Conservation (phyloP, 2,888 invertebrate genomes). For the Epinotia nisella region DNA sequence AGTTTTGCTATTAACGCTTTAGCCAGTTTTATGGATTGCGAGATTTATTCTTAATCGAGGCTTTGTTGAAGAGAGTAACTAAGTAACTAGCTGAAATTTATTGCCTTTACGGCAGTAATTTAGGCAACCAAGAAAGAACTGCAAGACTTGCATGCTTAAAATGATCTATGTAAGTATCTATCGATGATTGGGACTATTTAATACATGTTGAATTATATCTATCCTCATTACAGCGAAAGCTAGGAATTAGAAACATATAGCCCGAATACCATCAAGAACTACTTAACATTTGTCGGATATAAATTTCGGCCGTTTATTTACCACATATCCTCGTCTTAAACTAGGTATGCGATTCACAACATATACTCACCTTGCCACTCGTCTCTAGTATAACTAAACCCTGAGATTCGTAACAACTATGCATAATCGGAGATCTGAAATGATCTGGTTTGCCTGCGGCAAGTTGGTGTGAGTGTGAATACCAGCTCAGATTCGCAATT, state of each 20-base stretch:
- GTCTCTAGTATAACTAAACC: background rate
- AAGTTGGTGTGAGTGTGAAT: background rate
- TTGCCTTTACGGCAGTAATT: slow-evolving; percentile 10
- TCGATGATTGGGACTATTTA: background rate
- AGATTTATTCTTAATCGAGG: slow-evolving; percentile 40
- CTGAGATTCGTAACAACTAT: background rate
- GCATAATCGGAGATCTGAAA: background rate
- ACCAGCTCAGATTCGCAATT: slow-evolving; percentile 29
- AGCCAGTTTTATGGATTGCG: slow-evolving; percentile 38
- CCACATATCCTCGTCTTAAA: slow-evolving; percentile 18
- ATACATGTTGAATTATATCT: background rate
- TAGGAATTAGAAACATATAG: background rate
- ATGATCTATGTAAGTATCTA: background rate
- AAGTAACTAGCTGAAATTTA: slow-evolving; percentile 28
- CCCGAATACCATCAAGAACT: slow-evolving; percentile 11
- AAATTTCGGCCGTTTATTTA: slow-evolving; percentile 16
- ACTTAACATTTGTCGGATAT: slow-evolving; percentile 5
- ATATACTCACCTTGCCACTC: background rate
- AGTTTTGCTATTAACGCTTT: slow-evolving; percentile 40
- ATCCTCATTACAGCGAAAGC: background rate
- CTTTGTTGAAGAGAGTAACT: slow-evolving; percentile 26
- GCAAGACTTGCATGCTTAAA: background rate
- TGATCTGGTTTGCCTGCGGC: background rate
- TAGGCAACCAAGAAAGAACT: background rate
- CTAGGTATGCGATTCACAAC: background rate